phyloP scores from a whole-genome alignment of 2,113 vertebrate genomes.

The Meriones unguiculatus region DNA sequence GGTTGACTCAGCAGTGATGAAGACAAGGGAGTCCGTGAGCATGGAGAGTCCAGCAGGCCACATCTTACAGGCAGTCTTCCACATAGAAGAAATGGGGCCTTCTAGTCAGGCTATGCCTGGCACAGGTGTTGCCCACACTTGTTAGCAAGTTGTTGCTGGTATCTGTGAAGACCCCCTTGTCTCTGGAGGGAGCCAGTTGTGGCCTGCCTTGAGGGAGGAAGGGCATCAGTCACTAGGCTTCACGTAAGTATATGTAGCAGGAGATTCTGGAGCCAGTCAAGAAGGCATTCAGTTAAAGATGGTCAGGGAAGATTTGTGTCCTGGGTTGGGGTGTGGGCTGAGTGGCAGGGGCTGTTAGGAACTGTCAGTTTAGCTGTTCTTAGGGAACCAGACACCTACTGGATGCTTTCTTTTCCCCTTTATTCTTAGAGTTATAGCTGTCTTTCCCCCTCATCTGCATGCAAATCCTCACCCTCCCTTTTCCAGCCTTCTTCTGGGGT shows the following conservation, averaged over 20 bases:
- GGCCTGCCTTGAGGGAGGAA: neutral
- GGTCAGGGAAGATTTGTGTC: neutral
- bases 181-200: neutral
- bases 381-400: neutral
- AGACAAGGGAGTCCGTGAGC: neutral
- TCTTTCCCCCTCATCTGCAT: neutral
- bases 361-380: neutral
- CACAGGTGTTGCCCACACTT: neutral
- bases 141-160: neutral
- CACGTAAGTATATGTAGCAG: neutral
- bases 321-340: neutral
- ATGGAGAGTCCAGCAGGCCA: neutral
- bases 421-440: neutral
- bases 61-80: neutral
- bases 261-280: neutral
- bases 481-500: neutral
- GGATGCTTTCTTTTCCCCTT: neutral
- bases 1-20: neutral
- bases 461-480: neutral
- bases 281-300: neutral
- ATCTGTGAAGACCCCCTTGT: neutral
- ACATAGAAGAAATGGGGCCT: neutral
- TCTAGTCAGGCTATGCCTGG: neutral
- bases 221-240: neutral
- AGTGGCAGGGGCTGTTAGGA: neutral